A percentile compares a stretch with the other conserved stretches of the same genome.
Evolutionary conservation across 2,797 vertebrate species (phyloP).

Genomic region (Echiichthys vipera): DNA sequence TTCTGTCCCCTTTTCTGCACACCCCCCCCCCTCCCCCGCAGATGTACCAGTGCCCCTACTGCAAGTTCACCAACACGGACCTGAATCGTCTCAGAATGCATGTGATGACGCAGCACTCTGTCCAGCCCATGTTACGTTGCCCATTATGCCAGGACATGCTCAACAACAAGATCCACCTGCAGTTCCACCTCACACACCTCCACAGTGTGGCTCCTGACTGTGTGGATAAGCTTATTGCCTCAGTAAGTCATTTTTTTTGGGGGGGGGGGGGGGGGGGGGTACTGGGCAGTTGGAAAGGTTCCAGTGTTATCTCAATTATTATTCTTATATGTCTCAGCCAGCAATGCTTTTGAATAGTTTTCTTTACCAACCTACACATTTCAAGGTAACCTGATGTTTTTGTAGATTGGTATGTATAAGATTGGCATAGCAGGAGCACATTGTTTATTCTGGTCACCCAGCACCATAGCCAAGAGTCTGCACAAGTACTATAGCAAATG

Average conservation of each 20-base stretch:
- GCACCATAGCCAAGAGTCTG: constrained; percentile 1
- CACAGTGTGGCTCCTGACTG: constrained; percentile 99
- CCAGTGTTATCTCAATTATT: not conserved
- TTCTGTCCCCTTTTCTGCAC: too few relatives aligned
- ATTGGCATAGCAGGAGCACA: not conserved
- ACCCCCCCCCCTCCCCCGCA: too few relatives aligned
- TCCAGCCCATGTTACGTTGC: constrained; percentile 98
- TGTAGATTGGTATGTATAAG: constrained; percentile 1
- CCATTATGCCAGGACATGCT: constrained; percentile 99
- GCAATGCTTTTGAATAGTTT: not conserved
- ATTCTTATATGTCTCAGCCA: not conserved
- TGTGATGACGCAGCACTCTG: constrained; percentile 98
- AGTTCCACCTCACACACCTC: constrained; percentile 99
- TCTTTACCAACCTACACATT: constrained; percentile 8
- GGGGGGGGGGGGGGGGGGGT: constrained; percentile 5
- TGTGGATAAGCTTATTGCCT: constrained; percentile 97
- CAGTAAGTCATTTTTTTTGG: constrained; percentile 86
- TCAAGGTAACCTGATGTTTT: constrained; percentile 19
- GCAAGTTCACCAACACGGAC: constrained; percentile 97
- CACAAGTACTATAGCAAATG: constrained; percentile 5
- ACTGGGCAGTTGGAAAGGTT: not conserved
- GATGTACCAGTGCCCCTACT: constrained; percentile 99
- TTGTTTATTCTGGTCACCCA: constrained; percentile 21
- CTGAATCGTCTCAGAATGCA: constrained; percentile 98
- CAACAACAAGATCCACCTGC: constrained; percentile 99